These are phyloP conservation scores for Nycteola revayana DNA, from an alignment of 2,888 invertebrate species.

Conservation along the genomic window DNA sequence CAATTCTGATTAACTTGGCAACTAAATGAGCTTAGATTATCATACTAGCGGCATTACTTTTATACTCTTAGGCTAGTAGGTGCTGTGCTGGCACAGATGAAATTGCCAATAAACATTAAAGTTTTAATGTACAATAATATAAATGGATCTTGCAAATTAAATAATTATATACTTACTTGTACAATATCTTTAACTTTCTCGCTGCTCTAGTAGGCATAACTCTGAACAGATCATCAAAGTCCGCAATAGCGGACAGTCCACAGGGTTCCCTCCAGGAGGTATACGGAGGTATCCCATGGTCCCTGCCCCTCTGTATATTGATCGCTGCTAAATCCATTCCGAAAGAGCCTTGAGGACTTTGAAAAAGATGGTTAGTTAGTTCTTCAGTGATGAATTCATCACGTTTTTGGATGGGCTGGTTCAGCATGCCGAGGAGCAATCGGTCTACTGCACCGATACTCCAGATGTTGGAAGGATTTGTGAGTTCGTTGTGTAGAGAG, in stretches of 20 bases:
- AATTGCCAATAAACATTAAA: no score
- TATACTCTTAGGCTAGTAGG: no score
- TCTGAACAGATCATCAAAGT: conserved; percentile 87
- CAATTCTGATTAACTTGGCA: no score
- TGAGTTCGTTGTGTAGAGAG: conserved; percentile 89
- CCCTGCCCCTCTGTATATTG: conserved; percentile 92
- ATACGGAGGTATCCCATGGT: conserved; percentile 92
- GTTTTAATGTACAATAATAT: no score
- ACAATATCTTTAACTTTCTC: conserved; percentile 82
- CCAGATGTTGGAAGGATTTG: conserved; percentile 87
- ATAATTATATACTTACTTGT: conserved; percentile 66
- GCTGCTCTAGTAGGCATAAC: conserved; percentile 85
- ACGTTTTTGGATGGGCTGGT: conserved; percentile 89
- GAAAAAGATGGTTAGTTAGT: conserved; percentile 91
- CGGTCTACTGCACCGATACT: conserved; percentile 91
- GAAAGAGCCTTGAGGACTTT: conserved; percentile 85
- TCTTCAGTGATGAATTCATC: conserved; percentile 92
- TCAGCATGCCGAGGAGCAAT: conserved; percentile 87
- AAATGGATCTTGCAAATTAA: no score
- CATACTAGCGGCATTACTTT: no score
- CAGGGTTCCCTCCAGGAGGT: conserved; percentile 91
- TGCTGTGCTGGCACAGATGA: no score
- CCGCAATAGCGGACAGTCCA: conserved; percentile 84
- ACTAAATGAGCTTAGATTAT: no score
- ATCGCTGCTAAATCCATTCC: conserved; percentile 94